Conservation (phyloP, 2,888 invertebrate species). For the Leuctra nigra region DNA sequence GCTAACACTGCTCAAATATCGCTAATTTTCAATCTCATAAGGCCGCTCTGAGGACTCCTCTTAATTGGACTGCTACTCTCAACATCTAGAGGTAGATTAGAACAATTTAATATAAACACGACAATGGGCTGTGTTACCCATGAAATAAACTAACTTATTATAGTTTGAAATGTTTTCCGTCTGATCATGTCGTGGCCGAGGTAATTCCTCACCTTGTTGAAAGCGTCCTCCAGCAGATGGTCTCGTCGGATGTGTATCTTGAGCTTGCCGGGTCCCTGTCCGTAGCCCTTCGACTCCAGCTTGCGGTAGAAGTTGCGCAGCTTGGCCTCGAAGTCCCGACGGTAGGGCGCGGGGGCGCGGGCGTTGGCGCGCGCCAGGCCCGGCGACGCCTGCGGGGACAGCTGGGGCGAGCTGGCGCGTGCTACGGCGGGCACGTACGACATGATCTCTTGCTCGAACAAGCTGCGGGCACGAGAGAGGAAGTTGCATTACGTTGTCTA, state of each 20-base stretch:
- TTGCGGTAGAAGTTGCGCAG: constrained; percentile 90
- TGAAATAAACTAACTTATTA: too few species aligned
- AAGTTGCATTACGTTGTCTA: too few species aligned
- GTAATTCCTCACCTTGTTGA: constrained; percentile 88
- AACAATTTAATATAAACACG: too few species aligned
- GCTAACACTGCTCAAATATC: too few species aligned
- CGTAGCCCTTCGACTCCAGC: constrained; percentile 92
- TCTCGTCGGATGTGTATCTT: constrained; percentile 90
- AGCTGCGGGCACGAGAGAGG: constrained; percentile 55
- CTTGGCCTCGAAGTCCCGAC: constrained; percentile 92
- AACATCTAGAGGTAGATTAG: too few species aligned
- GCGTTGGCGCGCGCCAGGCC: constrained; percentile 61
- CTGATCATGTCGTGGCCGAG: too few species aligned
- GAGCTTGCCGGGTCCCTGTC: constrained; percentile 93
- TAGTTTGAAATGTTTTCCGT: too few species aligned
- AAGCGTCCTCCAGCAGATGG: constrained; percentile 91
- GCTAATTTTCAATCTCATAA: too few species aligned
- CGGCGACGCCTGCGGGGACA: constrained; percentile 72
- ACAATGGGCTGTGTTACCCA: too few species aligned
- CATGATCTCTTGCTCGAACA: constrained; percentile 98
- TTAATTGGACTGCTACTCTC: too few species aligned
- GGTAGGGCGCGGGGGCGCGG: constrained; percentile 83
- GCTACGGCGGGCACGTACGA: constrained; percentile 77
- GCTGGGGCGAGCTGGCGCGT: constrained; percentile 54
- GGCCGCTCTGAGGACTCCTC: too few species aligned